Conservation (phyloP, 2,113 vertebrate species). For the Taxidea taxus region DNA sequence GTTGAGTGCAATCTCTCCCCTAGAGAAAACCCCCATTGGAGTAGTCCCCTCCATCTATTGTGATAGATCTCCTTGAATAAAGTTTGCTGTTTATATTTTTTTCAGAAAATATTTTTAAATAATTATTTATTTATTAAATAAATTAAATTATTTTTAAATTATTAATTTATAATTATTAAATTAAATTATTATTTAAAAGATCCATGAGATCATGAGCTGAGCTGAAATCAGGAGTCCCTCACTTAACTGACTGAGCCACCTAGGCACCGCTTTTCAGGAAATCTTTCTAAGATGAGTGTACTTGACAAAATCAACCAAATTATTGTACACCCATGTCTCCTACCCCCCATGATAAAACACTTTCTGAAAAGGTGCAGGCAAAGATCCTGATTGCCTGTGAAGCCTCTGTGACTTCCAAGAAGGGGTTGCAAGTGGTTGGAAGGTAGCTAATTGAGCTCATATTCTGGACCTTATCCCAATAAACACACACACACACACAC, state of each 20-base stretch:
- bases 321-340: neutral
- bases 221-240: neutral
- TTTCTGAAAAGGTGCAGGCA: neutral
- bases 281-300: neutral
- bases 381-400: neutral
- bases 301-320: neutral
- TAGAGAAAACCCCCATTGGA: neutral
- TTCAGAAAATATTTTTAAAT: neutral
- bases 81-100: neutral
- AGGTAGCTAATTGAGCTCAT: neutral
- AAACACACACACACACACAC: neutral
- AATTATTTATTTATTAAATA: neutral
- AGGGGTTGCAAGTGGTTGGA: neutral
- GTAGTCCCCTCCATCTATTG: neutral
- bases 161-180: too few species aligned
- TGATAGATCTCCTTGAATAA: neutral
- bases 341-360: too few species aligned
- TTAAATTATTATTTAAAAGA: too few species aligned
- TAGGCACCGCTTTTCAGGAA: neutral
- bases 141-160: too few species aligned
- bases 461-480: neutral
- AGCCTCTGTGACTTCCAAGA: neutral
- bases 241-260: neutral
- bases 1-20: neutral
- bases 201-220: neutral